Base-by-base conservation (phyloP, 2,797 vertebrate species). In the Artibeus lituratus region DNA sequence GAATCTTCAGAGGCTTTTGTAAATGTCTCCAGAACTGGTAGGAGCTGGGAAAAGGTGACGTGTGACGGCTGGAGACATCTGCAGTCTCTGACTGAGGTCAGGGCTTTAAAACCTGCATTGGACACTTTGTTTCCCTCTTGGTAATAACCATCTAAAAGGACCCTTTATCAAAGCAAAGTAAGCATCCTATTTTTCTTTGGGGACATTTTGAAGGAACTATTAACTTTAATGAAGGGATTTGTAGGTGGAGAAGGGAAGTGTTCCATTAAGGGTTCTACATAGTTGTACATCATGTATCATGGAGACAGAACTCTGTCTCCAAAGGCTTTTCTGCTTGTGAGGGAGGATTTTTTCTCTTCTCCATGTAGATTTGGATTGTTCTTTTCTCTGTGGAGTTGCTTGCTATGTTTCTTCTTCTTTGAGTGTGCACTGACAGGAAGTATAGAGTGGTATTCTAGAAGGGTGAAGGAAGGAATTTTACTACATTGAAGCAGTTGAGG, bases 181-280 rank as follows among this genome's bases (percentile, higher is more conserved):
- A 77, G 32, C 39, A 42, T 47, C 0, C 2, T 59, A 67, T 59
- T 82, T 35, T 93, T 88, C 92, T 92, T 24, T 8, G 53, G 94
- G 78, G 78, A 42, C 62, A 59, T 57, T 86, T 49, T 80, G 78
- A 89, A 89, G 47, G 57, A 76, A 86, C 51, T 73, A 67, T 91
- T 96, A 81, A 73, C 59, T 94, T 93, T 93, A 90, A 57, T 53
- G 62, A 95, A 70, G 88, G 94, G 32, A 24, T 87, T 92, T 93
- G 22, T 81, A 84, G 65, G 39, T 4, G 35, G 32, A 42, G 59
- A 51, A 86, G 42, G 29, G 47, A 73, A 62, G 5, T 55, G 47
- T 47, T 29, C 57, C 3, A 8, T 77, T 53, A 37, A 67, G 53
- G 15, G 26, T 49, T 92, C 59, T 57, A 10, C 5, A 1, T 12